Percentiles rank a stretch among this genome's conserved stretches.
Evolutionary conservation across 2,888 invertebrate species (phyloP).

Genomic region (Lithophane ornitopus): DNA sequence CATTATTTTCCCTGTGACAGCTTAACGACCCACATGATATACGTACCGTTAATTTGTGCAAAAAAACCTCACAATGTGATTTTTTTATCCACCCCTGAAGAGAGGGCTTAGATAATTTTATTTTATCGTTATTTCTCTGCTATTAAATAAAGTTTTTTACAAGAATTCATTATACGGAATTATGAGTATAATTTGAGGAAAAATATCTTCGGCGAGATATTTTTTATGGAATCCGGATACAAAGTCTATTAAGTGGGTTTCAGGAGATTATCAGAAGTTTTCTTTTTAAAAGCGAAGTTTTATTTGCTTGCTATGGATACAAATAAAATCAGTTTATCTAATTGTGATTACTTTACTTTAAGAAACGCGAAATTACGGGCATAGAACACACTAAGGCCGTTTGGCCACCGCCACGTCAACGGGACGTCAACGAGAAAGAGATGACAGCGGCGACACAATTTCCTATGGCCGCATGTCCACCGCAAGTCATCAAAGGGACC

Average conservation of each 20-base stretch:
- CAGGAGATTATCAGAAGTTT: conserved; percentile 15
- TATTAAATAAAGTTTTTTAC: conserved; percentile 22
- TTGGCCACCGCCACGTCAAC: too few species aligned
- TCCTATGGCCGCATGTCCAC: too few species aligned
- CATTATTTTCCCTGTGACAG: conserved; percentile 68
- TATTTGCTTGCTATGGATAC: background rate
- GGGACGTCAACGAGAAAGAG: too few species aligned
- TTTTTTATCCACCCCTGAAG: conserved; percentile 45
- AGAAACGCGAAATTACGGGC: background rate
- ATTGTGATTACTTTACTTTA: background rate
- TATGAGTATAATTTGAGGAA: conserved; percentile 24
- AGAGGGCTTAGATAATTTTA: conserved; percentile 46
- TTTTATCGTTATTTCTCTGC: conserved; percentile 49
- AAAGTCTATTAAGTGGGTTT: conserved; percentile 23
- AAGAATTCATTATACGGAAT: conserved; percentile 45
- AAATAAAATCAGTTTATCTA: background rate
- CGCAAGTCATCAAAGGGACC: too few species aligned
- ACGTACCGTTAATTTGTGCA: conserved; percentile 69
- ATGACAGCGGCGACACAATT: too few species aligned
- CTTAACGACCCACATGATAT: conserved; percentile 70
- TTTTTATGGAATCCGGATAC: conserved; percentile 13
- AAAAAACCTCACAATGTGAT: conserved; percentile 51
- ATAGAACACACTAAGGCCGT: background rate
- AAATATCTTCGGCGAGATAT: conserved; percentile 9
- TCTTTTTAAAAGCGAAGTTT: conserved; percentile 25